phyloP scores from a whole-genome alignment of 2,113 vertebrate species.

The Oncorhynchus nerka region DNA sequence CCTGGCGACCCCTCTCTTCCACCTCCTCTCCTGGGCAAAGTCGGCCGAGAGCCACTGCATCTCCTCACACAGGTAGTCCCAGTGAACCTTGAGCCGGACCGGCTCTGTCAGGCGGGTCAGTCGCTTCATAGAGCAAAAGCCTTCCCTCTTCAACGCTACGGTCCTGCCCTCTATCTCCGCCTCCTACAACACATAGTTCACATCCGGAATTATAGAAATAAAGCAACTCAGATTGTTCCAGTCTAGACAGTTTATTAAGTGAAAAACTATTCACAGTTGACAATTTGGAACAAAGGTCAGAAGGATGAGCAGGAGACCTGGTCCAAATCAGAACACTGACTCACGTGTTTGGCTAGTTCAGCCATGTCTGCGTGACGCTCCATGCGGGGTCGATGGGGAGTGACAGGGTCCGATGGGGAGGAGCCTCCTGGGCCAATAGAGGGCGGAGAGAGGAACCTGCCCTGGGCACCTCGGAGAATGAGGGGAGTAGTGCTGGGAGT shows the following conservation, averaged over 20 bases:
- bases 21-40: constrained; percentile 89
- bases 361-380: constrained; percentile 86
- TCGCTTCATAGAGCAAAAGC: constrained; percentile 88
- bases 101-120: constrained; percentile 87
- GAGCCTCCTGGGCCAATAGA: constrained; percentile 55
- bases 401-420: constrained; percentile 60
- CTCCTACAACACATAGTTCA: constrained; percentile 72
- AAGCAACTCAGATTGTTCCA: not conserved
- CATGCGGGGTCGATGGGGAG: constrained; percentile 61
- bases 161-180: constrained; percentile 91
- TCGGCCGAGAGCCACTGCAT: constrained; percentile 97
- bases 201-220: not conserved
- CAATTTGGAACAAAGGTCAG: not conserved
- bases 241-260: not conserved
- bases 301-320: not conserved
- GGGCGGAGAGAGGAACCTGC: constrained; percentile 71
- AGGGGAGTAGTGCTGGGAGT: constrained; percentile 47
- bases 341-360: constrained; percentile 88
- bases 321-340: constrained; percentile 33
- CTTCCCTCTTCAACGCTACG: constrained; percentile 85
- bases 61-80: constrained; percentile 94
- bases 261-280: not conserved
- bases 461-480: constrained; percentile 63
- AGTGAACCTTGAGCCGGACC: constrained; percentile 84
- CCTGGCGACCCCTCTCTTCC: constrained; percentile 90